phyloP scores from a whole-genome alignment of 2,113 vertebrate genomes.

The Melanotaenia duboulayi region DNA sequence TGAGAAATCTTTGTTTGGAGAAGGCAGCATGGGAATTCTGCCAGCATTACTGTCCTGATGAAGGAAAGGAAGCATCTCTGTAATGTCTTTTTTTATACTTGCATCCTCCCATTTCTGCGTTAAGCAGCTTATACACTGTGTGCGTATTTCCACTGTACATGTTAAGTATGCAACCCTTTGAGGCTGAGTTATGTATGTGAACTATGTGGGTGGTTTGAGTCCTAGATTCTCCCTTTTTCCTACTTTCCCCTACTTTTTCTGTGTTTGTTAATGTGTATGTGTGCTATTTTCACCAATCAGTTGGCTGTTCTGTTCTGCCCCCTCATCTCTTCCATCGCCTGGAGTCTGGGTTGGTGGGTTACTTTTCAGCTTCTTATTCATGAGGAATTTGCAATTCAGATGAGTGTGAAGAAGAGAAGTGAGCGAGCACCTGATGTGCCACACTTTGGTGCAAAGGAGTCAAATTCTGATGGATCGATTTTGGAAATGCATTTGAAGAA shows the following conservation, averaged over 20 bases:
- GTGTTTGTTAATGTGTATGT: not conserved
- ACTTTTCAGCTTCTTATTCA: conserved; percentile 14
- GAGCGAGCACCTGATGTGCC: conserved; percentile 33
- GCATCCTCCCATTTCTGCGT: not conserved
- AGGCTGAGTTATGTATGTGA: conserved; percentile 16
- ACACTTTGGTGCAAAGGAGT: not conserved
- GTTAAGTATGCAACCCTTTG: conserved; percentile 8
- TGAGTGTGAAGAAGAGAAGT: conserved; percentile 1
- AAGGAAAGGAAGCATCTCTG: not conserved
- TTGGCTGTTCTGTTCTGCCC: conserved; percentile 17
- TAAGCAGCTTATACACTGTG: conserved; percentile 23
- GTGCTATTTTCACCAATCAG: conserved; percentile 29
- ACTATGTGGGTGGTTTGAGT: conserved; percentile 5
- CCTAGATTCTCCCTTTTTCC: not conserved
- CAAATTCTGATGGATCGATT: not conserved
- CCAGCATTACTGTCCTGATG: not conserved
- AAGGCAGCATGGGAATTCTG: conserved; percentile 10
- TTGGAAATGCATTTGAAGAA: not conserved
- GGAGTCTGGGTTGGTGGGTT: conserved; percentile 7
- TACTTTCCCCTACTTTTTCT: not conserved
- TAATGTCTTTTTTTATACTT: not conserved
- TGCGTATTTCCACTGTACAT: conserved; percentile 3
- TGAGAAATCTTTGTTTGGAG: not conserved
- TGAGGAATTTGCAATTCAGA: conserved; percentile 54
- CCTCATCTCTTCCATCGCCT: conserved; percentile 8